These are phyloP conservation scores for Ips nitidus DNA, from an alignment of 1,140 invertebrate species.

Conservation along the genomic window DNA sequence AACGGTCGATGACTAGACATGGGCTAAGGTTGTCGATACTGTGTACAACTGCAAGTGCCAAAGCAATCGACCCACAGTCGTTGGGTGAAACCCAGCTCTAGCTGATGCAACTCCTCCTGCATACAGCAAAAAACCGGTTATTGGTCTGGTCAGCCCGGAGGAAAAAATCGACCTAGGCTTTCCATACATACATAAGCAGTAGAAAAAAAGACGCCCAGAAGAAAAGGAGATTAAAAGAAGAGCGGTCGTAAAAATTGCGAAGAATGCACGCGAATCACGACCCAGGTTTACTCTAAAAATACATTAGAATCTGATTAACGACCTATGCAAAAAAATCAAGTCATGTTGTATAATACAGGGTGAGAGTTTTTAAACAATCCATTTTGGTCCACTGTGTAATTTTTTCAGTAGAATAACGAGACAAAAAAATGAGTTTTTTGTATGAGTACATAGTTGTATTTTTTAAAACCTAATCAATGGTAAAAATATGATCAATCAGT, in stretches of 20 bases:
- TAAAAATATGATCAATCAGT: no score
- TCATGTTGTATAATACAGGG: no score
- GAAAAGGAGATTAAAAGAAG: constrained; percentile 30
- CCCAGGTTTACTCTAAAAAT: neutral
- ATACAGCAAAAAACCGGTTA: constrained; percentile 36
- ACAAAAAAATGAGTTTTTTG: no score
- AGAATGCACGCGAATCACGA: constrained; percentile 23
- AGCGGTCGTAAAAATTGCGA: constrained; percentile 24
- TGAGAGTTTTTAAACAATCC: no score
- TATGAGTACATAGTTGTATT: no score
- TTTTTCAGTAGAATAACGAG: no score
- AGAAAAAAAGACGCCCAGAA: constrained; percentile 17
- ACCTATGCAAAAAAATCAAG: neutral
- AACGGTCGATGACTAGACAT: constrained; percentile 20
- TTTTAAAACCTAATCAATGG: no score
- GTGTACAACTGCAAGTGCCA: no score
- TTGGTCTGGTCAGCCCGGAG: constrained; percentile 22
- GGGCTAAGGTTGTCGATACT: neutral
- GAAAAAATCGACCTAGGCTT: constrained; percentile 32
- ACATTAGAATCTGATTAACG: constrained; percentile 3
- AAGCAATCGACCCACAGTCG: neutral
- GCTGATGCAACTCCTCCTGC: constrained; percentile 16
- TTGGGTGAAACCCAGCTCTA: neutral
- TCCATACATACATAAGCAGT: constrained; percentile 33
- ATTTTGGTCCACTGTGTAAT: no score